These are phyloP conservation scores for Puffinus mauretanicus DNA, from an alignment of 2,113 vertebrate species.

Conservation along the genomic window DNA sequence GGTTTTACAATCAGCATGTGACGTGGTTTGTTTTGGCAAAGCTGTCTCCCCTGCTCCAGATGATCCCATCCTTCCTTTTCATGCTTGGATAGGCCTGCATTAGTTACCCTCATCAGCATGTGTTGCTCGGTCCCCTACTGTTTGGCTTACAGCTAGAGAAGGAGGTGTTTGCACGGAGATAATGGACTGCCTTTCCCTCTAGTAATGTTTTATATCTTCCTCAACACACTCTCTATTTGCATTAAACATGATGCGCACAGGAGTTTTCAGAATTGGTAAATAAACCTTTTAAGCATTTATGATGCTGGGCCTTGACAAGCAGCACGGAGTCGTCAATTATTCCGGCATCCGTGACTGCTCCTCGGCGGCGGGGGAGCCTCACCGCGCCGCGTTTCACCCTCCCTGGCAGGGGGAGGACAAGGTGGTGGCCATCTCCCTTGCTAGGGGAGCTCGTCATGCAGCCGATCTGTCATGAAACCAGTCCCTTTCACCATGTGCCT, in stretches of 20 bases:
- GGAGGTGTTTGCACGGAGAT: constrained; percentile 49
- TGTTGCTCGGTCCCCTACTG: constrained; percentile 20
- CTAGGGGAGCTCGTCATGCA: not conserved
- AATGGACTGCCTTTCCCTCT: constrained; percentile 56
- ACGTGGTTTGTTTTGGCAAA: not conserved
- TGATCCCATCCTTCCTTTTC: constrained; percentile 11
- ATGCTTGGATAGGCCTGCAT: not conserved
- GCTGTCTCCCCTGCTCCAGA: not conserved
- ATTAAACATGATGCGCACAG: constrained; percentile 39
- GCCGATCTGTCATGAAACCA: not conserved
- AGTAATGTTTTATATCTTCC: constrained; percentile 58
- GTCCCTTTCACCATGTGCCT: constrained; percentile 10
- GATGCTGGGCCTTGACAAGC: constrained; percentile 18
- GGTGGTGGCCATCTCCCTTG: not conserved
- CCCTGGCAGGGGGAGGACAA: constrained; percentile 9
- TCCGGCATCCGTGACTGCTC: not conserved
- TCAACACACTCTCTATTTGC: constrained; percentile 64
- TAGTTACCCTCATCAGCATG: constrained; percentile 24
- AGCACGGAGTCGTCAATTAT: constrained; percentile 11
- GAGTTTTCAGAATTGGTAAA: constrained; percentile 56
- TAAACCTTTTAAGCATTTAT: constrained; percentile 61
- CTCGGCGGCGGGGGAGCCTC: not conserved
- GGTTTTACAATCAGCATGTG: not conserved
- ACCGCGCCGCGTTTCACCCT: not conserved
- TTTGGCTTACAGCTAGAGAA: constrained; percentile 39